These are phyloP conservation scores for Colius striatus DNA, from an alignment of 2,113 vertebrate genomes.

Conservation along the genomic window DNA sequence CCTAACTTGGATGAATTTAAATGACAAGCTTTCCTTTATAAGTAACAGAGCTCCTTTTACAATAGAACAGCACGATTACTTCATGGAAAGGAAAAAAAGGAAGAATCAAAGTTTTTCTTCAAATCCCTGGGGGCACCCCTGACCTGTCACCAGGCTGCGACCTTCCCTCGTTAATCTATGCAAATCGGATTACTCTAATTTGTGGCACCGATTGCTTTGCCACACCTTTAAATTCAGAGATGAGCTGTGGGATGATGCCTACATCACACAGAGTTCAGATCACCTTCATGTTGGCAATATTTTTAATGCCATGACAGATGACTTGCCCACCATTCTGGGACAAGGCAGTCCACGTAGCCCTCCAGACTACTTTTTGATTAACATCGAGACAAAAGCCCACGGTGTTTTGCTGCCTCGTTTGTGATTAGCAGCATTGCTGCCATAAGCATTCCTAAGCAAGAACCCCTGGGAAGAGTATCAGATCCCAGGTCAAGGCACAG, in stretches of 20 bases:
- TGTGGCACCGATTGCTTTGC: slow-evolving; percentile 71
- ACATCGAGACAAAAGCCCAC: slow-evolving; percentile 73
- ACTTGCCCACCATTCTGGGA: slow-evolving; percentile 68
- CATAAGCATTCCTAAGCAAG: slow-evolving; percentile 68
- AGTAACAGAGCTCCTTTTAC: slow-evolving; percentile 79
- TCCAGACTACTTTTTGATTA: slow-evolving; percentile 79
- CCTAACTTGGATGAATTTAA: slow-evolving; percentile 84
- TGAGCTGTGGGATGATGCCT: slow-evolving; percentile 53
- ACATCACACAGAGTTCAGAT: slow-evolving; percentile 72
- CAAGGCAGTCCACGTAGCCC: slow-evolving; percentile 56
- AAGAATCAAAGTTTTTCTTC: slow-evolving; percentile 82
- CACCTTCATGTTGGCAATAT: slow-evolving; percentile 62
- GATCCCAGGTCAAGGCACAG: slow-evolving; percentile 75
- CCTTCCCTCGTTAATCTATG: slow-evolving; percentile 81
- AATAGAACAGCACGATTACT: slow-evolving; percentile 82
- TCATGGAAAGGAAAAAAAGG: slow-evolving; percentile 70
- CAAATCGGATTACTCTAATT: slow-evolving; percentile 81
- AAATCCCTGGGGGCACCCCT: slow-evolving; percentile 76
- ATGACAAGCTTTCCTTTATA: slow-evolving; percentile 83
- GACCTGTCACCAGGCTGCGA: slow-evolving; percentile 77
- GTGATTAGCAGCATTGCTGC: slow-evolving; percentile 77
- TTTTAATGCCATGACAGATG: slow-evolving; percentile 69
- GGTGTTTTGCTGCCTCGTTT: slow-evolving; percentile 75
- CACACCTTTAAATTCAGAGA: slow-evolving; percentile 80
- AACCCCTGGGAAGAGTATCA: slow-evolving; percentile 67